Evolutionary conservation across 2,888 invertebrate species (phyloP).

Genomic region (Ariolimax columbianus): DNA sequence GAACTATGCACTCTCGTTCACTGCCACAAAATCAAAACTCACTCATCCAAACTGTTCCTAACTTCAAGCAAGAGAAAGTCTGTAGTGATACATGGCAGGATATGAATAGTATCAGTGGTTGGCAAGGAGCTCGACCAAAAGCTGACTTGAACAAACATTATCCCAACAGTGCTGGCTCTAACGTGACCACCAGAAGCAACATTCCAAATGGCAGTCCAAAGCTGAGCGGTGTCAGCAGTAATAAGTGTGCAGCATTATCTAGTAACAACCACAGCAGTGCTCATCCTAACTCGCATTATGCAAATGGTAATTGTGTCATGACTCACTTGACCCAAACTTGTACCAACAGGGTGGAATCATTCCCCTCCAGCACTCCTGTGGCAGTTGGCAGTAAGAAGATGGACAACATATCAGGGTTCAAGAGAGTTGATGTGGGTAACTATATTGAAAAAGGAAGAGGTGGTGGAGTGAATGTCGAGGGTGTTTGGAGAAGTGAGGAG

Average conservation of each 20-base stretch:
- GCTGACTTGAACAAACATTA: slow-evolving; percentile 38
- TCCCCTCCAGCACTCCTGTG: background rate
- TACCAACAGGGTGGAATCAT: slow-evolving; percentile 40
- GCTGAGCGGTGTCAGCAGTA: background rate
- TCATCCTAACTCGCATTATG: slow-evolving; percentile 38
- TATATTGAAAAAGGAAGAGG: slow-evolving; percentile 2
- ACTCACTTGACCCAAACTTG: slow-evolving; percentile 27
- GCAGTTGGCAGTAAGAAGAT: slow-evolving; percentile 13
- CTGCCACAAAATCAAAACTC: slow-evolving; percentile 54
- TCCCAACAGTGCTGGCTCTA: slow-evolving; percentile 31
- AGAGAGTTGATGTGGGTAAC: slow-evolving; percentile 32
- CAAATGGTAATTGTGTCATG: slow-evolving; percentile 44
- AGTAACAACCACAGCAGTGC: background rate
- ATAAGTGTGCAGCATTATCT: slow-evolving; percentile 42
- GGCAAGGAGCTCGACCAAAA: slow-evolving; percentile 58
- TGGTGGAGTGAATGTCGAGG: slow-evolving; percentile 17
- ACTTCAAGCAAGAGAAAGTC: slow-evolving; percentile 46
- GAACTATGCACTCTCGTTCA: slow-evolving; percentile 50
- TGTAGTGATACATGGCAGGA: slow-evolving; percentile 27
- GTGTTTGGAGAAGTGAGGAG: slow-evolving; percentile 29
- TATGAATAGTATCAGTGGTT: slow-evolving; percentile 44
- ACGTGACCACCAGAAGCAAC: slow-evolving; percentile 25
- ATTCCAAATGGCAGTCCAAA: slow-evolving; percentile 38
- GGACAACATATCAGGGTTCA: slow-evolving; percentile 11
- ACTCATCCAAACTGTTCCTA: slow-evolving; percentile 51